phyloP scores from a whole-genome alignment of 2,888 invertebrate species.

The Erpobdella octoculata region DNA sequence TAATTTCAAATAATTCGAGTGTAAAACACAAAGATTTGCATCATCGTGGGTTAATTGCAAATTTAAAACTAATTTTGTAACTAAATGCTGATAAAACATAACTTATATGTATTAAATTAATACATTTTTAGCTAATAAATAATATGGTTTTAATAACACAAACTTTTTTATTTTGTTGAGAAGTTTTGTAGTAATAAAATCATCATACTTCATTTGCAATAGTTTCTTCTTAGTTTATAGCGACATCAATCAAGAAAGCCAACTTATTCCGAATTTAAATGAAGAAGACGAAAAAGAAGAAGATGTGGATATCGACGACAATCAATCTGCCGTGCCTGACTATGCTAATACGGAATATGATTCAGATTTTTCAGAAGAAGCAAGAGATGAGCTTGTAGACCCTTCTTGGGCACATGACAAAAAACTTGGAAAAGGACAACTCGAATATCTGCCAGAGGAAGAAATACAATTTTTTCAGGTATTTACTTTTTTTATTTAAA shows the following conservation, averaged over 20 bases:
- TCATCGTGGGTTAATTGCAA: no score
- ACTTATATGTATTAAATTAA: no score
- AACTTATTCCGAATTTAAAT: not conserved
- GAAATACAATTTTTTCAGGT: conserved; percentile 69
- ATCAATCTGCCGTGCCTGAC: not conserved
- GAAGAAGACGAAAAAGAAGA: not conserved
- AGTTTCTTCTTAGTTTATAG: not conserved
- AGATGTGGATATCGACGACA: not conserved
- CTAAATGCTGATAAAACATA: no score
- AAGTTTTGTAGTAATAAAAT: no score
- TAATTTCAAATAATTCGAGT: no score
- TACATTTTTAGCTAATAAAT: no score
- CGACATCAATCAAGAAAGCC: not conserved
- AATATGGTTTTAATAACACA: no score
- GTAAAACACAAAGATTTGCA: no score
- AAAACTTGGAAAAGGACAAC: conserved; percentile 75
- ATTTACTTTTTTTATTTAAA: not conserved
- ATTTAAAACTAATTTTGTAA: no score
- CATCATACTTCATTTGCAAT: not conserved
- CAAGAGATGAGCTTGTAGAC: conserved; percentile 76
- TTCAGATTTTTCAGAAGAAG: not conserved
- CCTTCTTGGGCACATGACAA: conserved; percentile 88
- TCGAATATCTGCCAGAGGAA: conserved; percentile 55
- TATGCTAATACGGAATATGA: not conserved
- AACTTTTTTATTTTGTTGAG: no score